Evolutionary conservation across 2,888 invertebrate genomes (phyloP), one percentile per base, ranked within the genome.

Genomic region (Hydrotaea cyrtoneurina): DNA sequence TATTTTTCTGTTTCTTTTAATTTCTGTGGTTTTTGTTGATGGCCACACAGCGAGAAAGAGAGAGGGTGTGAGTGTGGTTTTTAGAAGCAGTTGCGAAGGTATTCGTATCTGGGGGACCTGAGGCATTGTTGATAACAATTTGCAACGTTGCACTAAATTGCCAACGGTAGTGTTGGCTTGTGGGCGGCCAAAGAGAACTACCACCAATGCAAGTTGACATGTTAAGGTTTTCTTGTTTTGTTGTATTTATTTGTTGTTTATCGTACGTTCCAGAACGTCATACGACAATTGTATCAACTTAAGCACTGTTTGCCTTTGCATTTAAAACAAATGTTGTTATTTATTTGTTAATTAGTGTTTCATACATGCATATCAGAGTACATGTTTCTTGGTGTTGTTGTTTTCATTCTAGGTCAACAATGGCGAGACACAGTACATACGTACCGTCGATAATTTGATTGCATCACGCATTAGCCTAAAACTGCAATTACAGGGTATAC

Each of bases 401-500:
- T 17, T 46, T 17, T 17, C 71, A 79, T 79, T 87, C 59, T 88
- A 92, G 92, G 89, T 92, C 83, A 90, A 89, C 80, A 90, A 90
- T 59, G 89, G 90, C 71, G 92, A 92, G 82, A 88, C 89, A 7
- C 90, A 92, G 86, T 92, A 89, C 86, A 90, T 92, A 81, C 91
- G 89, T 82, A 92, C 92, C 78, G 88, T 91, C 86, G 92, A 93
- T 88, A 91, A 90, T 88, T 89, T 92, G 87, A 90, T 91, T 87
- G 91, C 91, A 72, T 91, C 92, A 66, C 90, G 91, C 80, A 90
- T 92, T 85, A 90, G 90, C 78, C 84, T 93, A 26, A 91, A 90
- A 87, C 85, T 93, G 78, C 92, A 92, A 85, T 87, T 93, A 78
- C 92, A 92, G 86, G 91, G 91, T 73, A 89, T 91, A 76, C 92